Evolutionary conservation across 2,888 invertebrate species (phyloP).

Genomic region (Axea sp.): DNA sequence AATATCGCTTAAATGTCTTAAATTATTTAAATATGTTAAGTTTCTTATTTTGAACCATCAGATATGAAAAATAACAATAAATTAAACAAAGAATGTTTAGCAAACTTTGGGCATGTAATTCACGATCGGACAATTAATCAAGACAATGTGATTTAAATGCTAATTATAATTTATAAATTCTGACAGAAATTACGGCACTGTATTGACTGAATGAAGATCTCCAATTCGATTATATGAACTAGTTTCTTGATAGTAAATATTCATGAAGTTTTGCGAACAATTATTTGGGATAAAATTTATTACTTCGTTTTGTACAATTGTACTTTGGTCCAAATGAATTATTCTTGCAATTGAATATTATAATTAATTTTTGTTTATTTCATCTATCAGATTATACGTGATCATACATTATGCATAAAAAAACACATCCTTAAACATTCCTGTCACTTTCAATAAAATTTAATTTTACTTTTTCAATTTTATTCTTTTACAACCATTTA

Average conservation of each 20-base stretch:
- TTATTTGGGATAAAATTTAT: too few relatives aligned
- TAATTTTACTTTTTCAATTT: slow-evolving; percentile 7
- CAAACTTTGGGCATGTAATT: not conserved
- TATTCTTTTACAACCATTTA: slow-evolving; percentile 2
- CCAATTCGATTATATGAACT: not conserved
- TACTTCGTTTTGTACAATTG: too few relatives aligned
- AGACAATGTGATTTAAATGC: not conserved
- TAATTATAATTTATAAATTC: slow-evolving; percentile 9
- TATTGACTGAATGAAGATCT: too few relatives aligned
- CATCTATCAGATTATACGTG: too few relatives aligned
- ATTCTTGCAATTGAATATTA: too few relatives aligned
- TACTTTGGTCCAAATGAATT: too few relatives aligned
- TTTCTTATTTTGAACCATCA: too few relatives aligned
- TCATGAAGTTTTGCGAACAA: too few relatives aligned
- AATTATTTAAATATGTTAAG: slow-evolving; percentile 16
- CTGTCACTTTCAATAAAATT: slow-evolving; percentile 1
- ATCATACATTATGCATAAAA: too few relatives aligned
- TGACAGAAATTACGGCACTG: too few relatives aligned
- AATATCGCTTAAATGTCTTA: not conserved
- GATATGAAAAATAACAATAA: not conserved
- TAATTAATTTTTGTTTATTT: too few relatives aligned
- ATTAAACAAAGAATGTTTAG: slow-evolving; percentile 8
- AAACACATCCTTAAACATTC: not conserved
- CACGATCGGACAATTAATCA: slow-evolving; percentile 8
- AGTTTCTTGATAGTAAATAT: too few relatives aligned